These are phyloP conservation scores for Oncorhynchus masou DNA, from an alignment of 2,113 vertebrate genomes.

Conservation along the genomic window DNA sequence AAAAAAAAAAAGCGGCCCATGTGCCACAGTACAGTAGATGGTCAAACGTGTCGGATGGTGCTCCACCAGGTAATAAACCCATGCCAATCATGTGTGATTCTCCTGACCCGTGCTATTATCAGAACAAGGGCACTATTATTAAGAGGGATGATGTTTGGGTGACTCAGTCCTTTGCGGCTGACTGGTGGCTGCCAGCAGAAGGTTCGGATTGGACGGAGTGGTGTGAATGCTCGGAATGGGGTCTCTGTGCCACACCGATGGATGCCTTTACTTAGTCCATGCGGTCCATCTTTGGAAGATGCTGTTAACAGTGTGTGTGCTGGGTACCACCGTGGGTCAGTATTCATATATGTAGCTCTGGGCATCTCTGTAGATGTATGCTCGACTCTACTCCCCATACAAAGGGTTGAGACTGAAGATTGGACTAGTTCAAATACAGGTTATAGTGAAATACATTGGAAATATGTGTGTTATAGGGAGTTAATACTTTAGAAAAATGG, in stretches of 20 bases:
- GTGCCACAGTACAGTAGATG: not conserved
- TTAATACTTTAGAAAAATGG: too few relatives aligned
- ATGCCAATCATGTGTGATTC: not conserved
- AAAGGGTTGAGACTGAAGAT: too few relatives aligned
- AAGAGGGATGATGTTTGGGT: not conserved
- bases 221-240: slow-evolving; percentile 32
- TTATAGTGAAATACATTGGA: too few relatives aligned
- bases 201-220: slow-evolving; percentile 1
- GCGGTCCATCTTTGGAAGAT: slow-evolving; percentile 7
- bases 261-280: slow-evolving; percentile 7
- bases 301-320: slow-evolving; percentile 18
- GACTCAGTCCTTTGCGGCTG: not conserved
- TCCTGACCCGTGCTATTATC: not conserved
- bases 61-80: not conserved
- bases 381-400: too few relatives aligned
- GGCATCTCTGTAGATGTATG: too few relatives aligned
- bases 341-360: too few relatives aligned
- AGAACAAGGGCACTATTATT: not conserved
- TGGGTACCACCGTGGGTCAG: slow-evolving; percentile 8
- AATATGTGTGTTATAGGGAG: too few relatives aligned
- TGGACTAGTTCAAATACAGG: too few relatives aligned
- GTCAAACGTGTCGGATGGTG: not conserved
- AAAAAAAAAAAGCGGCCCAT: not conserved
- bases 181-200: slow-evolving; percentile 7
- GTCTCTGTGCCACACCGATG: slow-evolving; percentile 27